Evolutionary conservation across 2,888 invertebrate species (phyloP).

Genomic region (Leucophenga montana): DNA sequence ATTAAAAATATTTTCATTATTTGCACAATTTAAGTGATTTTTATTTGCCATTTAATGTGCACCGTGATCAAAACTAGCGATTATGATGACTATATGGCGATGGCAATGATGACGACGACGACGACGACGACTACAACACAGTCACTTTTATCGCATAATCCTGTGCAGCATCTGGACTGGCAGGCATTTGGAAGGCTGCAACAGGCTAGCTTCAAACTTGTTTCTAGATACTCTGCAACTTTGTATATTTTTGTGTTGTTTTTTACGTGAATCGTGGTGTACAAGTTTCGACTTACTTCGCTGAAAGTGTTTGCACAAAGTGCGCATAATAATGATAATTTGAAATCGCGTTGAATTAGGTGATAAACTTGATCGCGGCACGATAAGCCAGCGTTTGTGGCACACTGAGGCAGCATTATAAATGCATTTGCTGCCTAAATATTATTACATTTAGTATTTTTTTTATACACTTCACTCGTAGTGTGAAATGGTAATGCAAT

Average conservation of each 20-base stretch:
- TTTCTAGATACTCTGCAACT: neutral
- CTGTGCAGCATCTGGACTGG: slow-evolving; percentile 32
- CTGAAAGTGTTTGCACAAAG: slow-evolving; percentile 31
- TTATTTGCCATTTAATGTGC: slow-evolving; percentile 24
- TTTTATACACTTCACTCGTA: too few species aligned
- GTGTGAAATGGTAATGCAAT: too few species aligned
- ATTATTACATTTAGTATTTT: slow-evolving; percentile 60
- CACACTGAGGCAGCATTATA: slow-evolving; percentile 68
- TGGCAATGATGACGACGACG: slow-evolving; percentile 10
- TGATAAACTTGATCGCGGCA: slow-evolving; percentile 68
- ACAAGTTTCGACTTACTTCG: neutral
- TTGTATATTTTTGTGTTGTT: neutral
- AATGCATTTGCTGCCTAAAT: slow-evolving; percentile 67
- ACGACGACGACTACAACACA: neutral
- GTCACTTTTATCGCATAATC: slow-evolving; percentile 45
- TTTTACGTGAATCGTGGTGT: neutral
- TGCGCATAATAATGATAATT: slow-evolving; percentile 52
- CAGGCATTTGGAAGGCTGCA: slow-evolving; percentile 33
- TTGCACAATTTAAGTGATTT: slow-evolving; percentile 25
- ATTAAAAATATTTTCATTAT: slow-evolving; percentile 28
- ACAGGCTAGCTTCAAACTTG: slow-evolving; percentile 17
- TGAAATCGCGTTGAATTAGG: slow-evolving; percentile 56
- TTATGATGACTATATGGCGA: neutral
- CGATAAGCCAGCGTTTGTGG: slow-evolving; percentile 62
- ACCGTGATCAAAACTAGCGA: slow-evolving; percentile 9